Evolutionary conservation across 2,113 vertebrate species (phyloP), one percentile per base, ranked within the genome.

Genomic region (Myotis yumanensis): DNA sequence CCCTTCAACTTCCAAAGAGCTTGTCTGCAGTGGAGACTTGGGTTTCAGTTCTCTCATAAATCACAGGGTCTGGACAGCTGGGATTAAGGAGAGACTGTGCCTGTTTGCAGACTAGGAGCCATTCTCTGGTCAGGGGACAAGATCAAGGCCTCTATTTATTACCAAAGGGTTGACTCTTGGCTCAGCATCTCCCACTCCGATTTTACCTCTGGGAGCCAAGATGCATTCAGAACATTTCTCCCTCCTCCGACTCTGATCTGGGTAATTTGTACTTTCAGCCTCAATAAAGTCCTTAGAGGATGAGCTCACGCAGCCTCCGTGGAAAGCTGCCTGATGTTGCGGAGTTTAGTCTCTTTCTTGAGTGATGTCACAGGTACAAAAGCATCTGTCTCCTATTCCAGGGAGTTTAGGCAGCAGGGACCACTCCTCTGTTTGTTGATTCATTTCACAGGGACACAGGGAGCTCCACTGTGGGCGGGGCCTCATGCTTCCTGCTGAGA

Each of bases 1-100:
- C 23, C 9, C 22, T 40, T 83, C 71, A 9, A 2, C 43, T 82
- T 94, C 86, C 35, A 68, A 93, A 89, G 5, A 90, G 52, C 43
- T 77, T 76, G 30, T 62, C 64, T 48, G 17, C 25, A 23, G 20
- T n/a, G 32, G 86, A 86, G 71, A 35, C 40, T 79, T 68, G 79
- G 77, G 12, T 32, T 90, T 89, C 18, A 7, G 57, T 43, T 82
- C 37, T n/a, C 93, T 91, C 40, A n/a, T 94, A 89, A 95, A 86
- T 96, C 73, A 43, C 11, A 0, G 32, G 43, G 76, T 71, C 75
- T 10, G 76, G 64, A 86, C 40, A 91, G 69, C 66, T 48, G 25
- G 37, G 22, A 35, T 73, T 73, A 80, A 37, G 57, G 76, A 28
- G 72, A n/a, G 84, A 46, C 23, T 14, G 35, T 28, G 32, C 2